phyloP scores from a whole-genome alignment of 2,888 invertebrate genomes.

The Agrochola macilenta region DNA sequence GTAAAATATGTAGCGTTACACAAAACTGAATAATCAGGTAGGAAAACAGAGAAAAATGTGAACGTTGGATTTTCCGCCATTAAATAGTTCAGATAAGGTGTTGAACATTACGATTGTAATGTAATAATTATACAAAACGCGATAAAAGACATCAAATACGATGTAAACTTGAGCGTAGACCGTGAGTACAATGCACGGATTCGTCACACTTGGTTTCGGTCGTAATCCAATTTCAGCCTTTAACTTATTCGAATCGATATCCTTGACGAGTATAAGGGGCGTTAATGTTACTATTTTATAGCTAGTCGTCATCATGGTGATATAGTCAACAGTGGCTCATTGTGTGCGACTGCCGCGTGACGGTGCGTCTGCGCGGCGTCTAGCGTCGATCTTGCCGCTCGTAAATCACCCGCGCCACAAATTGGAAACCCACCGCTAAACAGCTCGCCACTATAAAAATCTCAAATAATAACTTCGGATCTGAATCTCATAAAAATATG shows the following conservation, averaged over 20 bases:
- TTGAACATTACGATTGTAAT: slow-evolving; percentile 21
- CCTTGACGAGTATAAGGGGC: slow-evolving; percentile 61
- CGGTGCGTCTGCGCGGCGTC: slow-evolving; percentile 82
- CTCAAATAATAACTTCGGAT: slow-evolving; percentile 87
- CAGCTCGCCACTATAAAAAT: slow-evolving; percentile 82
- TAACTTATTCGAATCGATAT: slow-evolving; percentile 53
- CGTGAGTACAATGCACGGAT: slow-evolving; percentile 33
- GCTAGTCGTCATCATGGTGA: slow-evolving; percentile 59
- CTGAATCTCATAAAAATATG: slow-evolving; percentile 90
- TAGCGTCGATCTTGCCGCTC: slow-evolving; percentile 76
- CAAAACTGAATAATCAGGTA: slow-evolving; percentile 12
- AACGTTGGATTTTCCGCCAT: slow-evolving; percentile 31
- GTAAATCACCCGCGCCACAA: slow-evolving; percentile 86
- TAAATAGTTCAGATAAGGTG: slow-evolving; percentile 27
- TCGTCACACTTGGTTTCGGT: slow-evolving; percentile 56
- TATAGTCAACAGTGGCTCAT: slow-evolving; percentile 68
- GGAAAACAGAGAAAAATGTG: slow-evolving; percentile 30
- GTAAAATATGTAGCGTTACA: slow-evolving; percentile 23
- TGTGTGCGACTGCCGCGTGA: slow-evolving; percentile 68
- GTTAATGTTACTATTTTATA: slow-evolving; percentile 70
- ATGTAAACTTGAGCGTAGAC: slow-evolving; percentile 33
- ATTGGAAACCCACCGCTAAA: slow-evolving; percentile 86
- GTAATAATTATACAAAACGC: slow-evolving; percentile 31
- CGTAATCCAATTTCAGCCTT: slow-evolving; percentile 56
- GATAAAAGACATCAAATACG: slow-evolving; percentile 40